Conservation (phyloP, 2,797 vertebrate species). For the Tolypeutes matacus region DNA sequence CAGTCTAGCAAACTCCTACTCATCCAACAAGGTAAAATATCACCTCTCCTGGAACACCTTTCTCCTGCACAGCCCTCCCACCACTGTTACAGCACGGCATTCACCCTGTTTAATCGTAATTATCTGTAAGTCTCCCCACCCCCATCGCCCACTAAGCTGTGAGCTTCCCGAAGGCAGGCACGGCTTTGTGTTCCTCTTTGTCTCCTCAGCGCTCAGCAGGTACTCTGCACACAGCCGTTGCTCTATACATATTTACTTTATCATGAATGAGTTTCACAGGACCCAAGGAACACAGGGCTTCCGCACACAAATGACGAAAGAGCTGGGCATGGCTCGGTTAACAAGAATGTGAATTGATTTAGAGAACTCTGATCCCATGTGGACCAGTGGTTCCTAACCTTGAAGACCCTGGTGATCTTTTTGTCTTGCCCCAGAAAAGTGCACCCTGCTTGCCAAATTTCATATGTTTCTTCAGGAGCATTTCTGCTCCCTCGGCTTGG, state of each 20-base stretch:
- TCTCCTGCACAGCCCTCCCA: neutral
- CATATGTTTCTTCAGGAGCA: neutral
- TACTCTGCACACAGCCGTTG: neutral
- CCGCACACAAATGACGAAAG: neutral
- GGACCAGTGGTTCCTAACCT: neutral
- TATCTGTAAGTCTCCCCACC: neutral
- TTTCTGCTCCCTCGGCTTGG: neutral
- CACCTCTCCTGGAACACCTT: neutral
- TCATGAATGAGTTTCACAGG: neutral
- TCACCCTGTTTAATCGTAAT: neutral
- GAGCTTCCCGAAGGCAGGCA: neutral
- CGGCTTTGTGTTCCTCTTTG: neutral
- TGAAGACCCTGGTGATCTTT: neutral
- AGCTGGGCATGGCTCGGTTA: constrained; percentile 4
- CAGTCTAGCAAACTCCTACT: neutral
- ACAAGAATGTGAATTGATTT: constrained; percentile 31
- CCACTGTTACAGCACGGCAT: neutral
- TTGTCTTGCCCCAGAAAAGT: neutral
- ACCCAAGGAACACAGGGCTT: neutral
- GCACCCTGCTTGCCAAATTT: neutral
- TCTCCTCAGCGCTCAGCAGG: neutral
- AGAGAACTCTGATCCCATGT: neutral
- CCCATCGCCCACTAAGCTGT: neutral
- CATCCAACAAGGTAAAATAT: neutral
- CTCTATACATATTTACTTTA: neutral